Conservation (phyloP, 2,888 invertebrate genomes). For the Ethmia dodecea region DNA sequence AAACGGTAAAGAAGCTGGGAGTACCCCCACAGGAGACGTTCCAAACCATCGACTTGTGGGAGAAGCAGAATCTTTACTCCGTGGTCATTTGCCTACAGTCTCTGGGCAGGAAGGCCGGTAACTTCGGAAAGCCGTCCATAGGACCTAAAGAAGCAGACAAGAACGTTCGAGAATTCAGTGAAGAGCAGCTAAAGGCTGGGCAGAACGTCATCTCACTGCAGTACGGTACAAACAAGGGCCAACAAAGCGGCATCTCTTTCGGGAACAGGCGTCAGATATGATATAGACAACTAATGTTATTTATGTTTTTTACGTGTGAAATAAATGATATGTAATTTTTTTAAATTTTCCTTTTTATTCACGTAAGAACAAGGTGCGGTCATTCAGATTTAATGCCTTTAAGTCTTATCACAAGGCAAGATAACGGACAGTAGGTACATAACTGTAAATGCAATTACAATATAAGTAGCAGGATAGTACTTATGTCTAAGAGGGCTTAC, state of each 20-base stretch:
- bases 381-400: constrained; percentile 21
- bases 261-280: constrained; percentile 98
- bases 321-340: constrained; percentile 52
- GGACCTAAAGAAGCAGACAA: constrained; percentile 98
- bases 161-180: constrained; percentile 94
- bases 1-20: constrained; percentile 89
- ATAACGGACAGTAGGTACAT: no score
- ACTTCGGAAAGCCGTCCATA: constrained; percentile 90
- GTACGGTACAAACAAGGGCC: constrained; percentile 98
- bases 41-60: constrained; percentile 99
- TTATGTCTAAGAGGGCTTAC: no score
- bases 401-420: no score
- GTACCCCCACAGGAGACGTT: constrained; percentile 96
- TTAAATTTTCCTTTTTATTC: constrained; percentile 10
- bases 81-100: constrained; percentile 97
- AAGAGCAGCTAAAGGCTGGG: constrained; percentile 95
- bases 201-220: constrained; percentile 96
- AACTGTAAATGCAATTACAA: no score
- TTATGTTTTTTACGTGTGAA: constrained; percentile 30
- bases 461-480: no score
- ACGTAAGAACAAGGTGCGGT: constrained; percentile 28
- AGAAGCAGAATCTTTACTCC: constrained; percentile 96
- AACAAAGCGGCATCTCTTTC: constrained; percentile 96
- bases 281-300: no score
- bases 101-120: constrained; percentile 93